A percentile compares a stretch with the other conserved stretches of the same genome.
Conservation (phyloP, 2,797 vertebrate genomes). For the Cyclopterus lumpus region DNA sequence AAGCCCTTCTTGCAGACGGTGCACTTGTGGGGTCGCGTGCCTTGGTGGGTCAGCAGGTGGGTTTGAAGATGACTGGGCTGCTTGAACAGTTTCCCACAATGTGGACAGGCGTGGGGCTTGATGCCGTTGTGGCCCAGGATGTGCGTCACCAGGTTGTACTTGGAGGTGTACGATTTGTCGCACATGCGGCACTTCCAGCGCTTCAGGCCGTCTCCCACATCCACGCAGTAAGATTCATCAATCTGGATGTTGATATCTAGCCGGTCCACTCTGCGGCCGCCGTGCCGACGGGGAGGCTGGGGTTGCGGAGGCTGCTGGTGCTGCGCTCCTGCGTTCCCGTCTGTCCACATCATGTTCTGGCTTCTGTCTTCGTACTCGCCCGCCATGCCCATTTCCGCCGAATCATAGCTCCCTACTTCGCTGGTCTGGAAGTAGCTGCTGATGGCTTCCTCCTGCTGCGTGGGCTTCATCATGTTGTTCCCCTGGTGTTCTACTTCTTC, state of each 20-base stretch:
- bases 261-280: slow-evolving; percentile 93
- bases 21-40: slow-evolving; percentile 96
- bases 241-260: slow-evolving; percentile 98
- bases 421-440: slow-evolving; percentile 86
- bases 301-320: slow-evolving; percentile 72
- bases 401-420: slow-evolving; percentile 84
- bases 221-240: slow-evolving; percentile 96
- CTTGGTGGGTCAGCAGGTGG: slow-evolving; percentile 96
- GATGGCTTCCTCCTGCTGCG: slow-evolving; percentile 81
- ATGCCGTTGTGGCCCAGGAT: slow-evolving; percentile 97
- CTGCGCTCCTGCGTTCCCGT: slow-evolving; percentile 68
- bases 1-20: slow-evolving; percentile 96
- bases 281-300: slow-evolving; percentile 81
- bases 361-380: slow-evolving; percentile 84
- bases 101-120: slow-evolving; percentile 95
- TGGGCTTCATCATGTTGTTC: slow-evolving; percentile 77
- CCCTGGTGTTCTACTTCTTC: slow-evolving; percentile 73
- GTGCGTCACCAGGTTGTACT: slow-evolving; percentile 98
- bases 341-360: slow-evolving; percentile 84
- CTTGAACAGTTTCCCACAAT: slow-evolving; percentile 98
- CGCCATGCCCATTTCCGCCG: slow-evolving; percentile 81
- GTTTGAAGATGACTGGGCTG: slow-evolving; percentile 98
- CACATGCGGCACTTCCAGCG: slow-evolving; percentile 99
- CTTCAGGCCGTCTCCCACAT: slow-evolving; percentile 93
- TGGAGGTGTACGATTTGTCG: slow-evolving; percentile 98